These are phyloP conservation scores for Eugnorisma glareosa DNA, from an alignment of 2,888 invertebrate genomes.

Conservation along the genomic window DNA sequence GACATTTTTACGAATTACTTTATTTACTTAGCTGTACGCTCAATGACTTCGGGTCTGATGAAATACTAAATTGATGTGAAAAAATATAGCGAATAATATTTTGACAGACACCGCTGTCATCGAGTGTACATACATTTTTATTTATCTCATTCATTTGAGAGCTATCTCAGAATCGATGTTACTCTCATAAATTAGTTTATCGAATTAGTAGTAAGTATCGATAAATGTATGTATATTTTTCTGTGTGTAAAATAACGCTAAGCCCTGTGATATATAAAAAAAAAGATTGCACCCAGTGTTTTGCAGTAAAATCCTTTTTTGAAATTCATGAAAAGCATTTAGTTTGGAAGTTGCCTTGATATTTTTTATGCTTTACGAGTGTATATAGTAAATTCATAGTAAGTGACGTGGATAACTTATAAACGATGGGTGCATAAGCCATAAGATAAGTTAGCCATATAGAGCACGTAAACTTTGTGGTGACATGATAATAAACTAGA, in stretches of 20 bases:
- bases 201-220: constrained; percentile 69
- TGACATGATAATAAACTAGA: constrained; percentile 70
- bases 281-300: constrained; percentile 77
- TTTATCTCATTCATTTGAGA: constrained; percentile 57
- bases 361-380: constrained; percentile 60
- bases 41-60: constrained; percentile 23
- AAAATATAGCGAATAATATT: constrained; percentile 13
- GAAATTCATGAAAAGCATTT: constrained; percentile 43
- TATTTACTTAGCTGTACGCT: constrained; percentile 50
- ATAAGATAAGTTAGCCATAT: constrained; percentile 82
- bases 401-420: constrained; percentile 68
- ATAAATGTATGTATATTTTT: constrained; percentile 76
- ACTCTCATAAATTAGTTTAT: constrained; percentile 67
- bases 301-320: constrained; percentile 67
- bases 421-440: constrained; percentile 81
- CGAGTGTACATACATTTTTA: constrained; percentile 57
- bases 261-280: constrained; percentile 84
- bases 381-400: constrained; percentile 62
- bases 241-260: constrained; percentile 78
- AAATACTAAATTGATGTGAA: constrained; percentile 24
- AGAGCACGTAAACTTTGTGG: constrained; percentile 70
- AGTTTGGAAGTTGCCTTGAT: constrained; percentile 47
- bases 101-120: constrained; percentile 31
- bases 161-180: constrained; percentile 65
- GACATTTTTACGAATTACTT: constrained; percentile 66